phyloP scores from a whole-genome alignment of 2,888 invertebrate species.

The Tromatobia lineatoria region DNA sequence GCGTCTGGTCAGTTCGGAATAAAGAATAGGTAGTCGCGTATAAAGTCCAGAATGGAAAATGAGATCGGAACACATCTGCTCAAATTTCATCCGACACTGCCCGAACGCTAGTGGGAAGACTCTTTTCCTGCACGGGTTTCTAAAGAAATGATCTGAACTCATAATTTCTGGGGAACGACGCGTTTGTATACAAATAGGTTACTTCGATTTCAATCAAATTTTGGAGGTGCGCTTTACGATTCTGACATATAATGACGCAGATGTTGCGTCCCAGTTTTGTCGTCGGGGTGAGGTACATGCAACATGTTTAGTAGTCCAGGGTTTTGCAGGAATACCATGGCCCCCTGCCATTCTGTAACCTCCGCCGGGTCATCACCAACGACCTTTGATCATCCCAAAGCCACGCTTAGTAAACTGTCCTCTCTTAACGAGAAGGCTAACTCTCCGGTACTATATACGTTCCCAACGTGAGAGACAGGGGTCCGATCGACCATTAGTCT shows the following conservation, averaged over 20 bases:
- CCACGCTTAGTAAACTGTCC: constrained; percentile 59
- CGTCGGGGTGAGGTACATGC: constrained; percentile 15
- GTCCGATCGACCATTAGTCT: constrained; percentile 59
- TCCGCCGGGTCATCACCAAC: constrained; percentile 51
- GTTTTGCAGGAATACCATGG: neutral
- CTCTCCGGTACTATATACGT: constrained; percentile 32
- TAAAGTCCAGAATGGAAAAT: too few relatives aligned
- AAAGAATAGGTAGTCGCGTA: too few relatives aligned
- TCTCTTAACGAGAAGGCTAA: constrained; percentile 21
- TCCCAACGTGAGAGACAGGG: constrained; percentile 41
- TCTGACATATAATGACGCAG: constrained; percentile 5
- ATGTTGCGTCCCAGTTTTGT: constrained; percentile 38
- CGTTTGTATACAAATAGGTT: neutral
- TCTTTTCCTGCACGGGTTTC: too few relatives aligned
- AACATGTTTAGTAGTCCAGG: constrained; percentile 18
- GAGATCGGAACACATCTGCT: too few relatives aligned
- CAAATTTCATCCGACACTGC: too few relatives aligned
- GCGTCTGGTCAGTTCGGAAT: too few relatives aligned
- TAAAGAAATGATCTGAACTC: neutral
- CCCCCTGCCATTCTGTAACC: constrained; percentile 25
- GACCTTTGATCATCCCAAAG: constrained; percentile 64
- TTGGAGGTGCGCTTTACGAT: neutral
- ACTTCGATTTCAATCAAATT: neutral
- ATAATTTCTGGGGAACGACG: neutral
- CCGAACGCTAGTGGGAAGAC: too few relatives aligned